These are phyloP conservation scores for Cricetomys ansorgei DNA, from an alignment of 2,113 vertebrate genomes.

Conservation along the genomic window DNA sequence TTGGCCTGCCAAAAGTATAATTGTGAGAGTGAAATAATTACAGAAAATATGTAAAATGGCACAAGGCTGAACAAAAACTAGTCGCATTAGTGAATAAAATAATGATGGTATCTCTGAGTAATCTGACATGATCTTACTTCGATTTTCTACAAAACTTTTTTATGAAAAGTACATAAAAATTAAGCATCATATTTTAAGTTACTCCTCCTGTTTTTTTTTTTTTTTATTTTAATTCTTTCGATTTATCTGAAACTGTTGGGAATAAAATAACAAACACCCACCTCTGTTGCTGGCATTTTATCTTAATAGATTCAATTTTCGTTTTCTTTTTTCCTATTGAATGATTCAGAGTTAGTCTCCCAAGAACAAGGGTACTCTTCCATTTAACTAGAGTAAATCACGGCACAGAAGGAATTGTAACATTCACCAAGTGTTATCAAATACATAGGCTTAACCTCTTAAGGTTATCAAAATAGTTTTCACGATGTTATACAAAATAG, in stretches of 20 bases:
- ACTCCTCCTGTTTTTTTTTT: background rate
- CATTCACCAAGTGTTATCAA: conserved; percentile 1
- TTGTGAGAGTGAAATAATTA: background rate
- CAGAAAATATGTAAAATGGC: background rate
- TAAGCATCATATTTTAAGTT: background rate
- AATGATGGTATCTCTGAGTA: background rate
- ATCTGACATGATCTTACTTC: background rate
- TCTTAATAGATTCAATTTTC: background rate
- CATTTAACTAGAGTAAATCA: conserved; percentile 23
- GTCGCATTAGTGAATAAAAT: background rate
- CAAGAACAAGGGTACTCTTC: background rate
- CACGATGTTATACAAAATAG: background rate
- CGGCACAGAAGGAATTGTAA: background rate
- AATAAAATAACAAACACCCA: background rate
- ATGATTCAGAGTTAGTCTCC: background rate
- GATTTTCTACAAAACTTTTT: background rate
- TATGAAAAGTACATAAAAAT: background rate
- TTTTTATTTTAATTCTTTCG: background rate
- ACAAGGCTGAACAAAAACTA: background rate
- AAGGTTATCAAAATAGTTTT: background rate
- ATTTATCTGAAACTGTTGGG: background rate
- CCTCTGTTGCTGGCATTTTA: background rate
- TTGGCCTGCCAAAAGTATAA: background rate
- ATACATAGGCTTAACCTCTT: background rate
- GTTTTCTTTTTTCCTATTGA: background rate